Conservation (phyloP, 2,888 invertebrate genomes). For the Cyclophora albipunctata region DNA sequence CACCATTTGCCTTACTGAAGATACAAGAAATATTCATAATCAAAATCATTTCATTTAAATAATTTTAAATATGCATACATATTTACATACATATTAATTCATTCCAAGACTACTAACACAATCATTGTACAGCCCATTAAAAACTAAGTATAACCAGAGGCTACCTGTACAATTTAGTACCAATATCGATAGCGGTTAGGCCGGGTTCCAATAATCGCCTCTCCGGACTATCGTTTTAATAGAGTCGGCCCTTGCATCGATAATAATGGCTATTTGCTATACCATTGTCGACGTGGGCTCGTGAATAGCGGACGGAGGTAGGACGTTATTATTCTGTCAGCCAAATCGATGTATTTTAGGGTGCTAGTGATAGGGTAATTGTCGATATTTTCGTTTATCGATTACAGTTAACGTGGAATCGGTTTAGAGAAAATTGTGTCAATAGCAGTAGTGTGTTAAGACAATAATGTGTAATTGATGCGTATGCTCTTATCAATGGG, state of each 20-base stretch:
- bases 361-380: conserved; percentile 30
- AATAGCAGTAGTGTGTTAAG: too few relatives aligned
- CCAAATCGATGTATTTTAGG: conserved; percentile 39
- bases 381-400: background rate
- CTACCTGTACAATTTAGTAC: conserved; percentile 15
- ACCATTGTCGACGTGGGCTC: conserved; percentile 61
- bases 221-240: conserved; percentile 50
- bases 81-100: too few relatives aligned
- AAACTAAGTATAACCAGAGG: conserved; percentile 7
- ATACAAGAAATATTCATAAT: too few relatives aligned
- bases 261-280: conserved; percentile 68
- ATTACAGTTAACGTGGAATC: too few relatives aligned
- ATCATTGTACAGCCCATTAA: background rate
- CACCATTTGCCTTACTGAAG: too few relatives aligned
- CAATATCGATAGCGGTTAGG: conserved; percentile 6
- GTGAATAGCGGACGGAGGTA: conserved; percentile 60
- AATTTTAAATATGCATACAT: too few relatives aligned
- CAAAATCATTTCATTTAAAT: too few relatives aligned
- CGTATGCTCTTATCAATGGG: too few relatives aligned
- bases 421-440: too few relatives aligned
- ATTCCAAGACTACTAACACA: background rate
- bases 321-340: conserved; percentile 60
- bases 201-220: conserved; percentile 17
- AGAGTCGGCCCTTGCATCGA: conserved; percentile 42
- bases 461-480: too few relatives aligned